Base-by-base conservation (phyloP, 2,888 invertebrate species). In the Scaptomyza polygonia region DNA sequence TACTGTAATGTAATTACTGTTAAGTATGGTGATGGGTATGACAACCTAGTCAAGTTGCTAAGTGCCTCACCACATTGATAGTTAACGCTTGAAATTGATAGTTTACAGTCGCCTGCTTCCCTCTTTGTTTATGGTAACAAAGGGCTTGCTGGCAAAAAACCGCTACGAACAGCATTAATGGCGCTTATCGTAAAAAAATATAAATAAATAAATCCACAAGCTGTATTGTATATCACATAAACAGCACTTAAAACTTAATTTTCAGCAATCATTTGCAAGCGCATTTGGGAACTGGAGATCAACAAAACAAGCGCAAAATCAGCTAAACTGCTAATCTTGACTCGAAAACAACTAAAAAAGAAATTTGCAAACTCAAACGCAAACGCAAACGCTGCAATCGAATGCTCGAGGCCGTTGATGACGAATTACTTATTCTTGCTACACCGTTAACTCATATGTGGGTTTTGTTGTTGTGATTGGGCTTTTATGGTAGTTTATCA, bases 301-400 rank as follows among this genome's bases (percentile, higher is more conserved):
- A 18, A 27, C 39, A 54, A 48, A n/a, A 34, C 14, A 39, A 44
- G n/a, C 5, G 18, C 18, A 21, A 39, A 64, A 49, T 18, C 14
- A 48, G 43, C 12, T 43, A 30, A 40, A 52, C 14, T 14, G 34
- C n/a, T n/a, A n/a, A 44, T 39, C 12, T 48, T 25, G 32, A 25
- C 43, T 52, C 45, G 25, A 51, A 21, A 57, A 14, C 12, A n/a
- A n/a, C 8, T 12, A 12, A 32, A n/a, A 34, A 47, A 53, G 34
- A 57, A 59, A 66, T 66, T 52, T 30, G 79, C 76, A 47, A 44
- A 47, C 42, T 76, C 76, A 47, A 44, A 47, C 42, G 79, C 76
- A 47, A 44, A 47, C 42, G 79, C 76, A 47, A 44, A 47, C 42
- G 21, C 11, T 51, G 72, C 63, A 61, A 72, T 72, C 43, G 72